These are phyloP conservation scores for Loxodonta africana DNA, from an alignment of 2,113 vertebrate genomes.

Conservation along the genomic window DNA sequence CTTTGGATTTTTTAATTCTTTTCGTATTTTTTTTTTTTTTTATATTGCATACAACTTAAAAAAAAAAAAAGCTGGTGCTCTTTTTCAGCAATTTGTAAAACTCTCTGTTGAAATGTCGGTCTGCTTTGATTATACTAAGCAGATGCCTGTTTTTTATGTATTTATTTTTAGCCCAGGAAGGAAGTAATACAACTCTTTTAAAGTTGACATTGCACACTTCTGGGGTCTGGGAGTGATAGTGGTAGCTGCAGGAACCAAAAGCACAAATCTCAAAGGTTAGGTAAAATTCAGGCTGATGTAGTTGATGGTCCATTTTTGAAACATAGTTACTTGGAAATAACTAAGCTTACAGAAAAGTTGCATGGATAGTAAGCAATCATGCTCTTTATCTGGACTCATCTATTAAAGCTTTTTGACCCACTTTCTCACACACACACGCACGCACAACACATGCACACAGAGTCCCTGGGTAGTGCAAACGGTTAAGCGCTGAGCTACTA, in stretches of 20 bases:
- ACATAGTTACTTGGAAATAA: background rate
- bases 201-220: background rate
- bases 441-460: too few species aligned
- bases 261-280: background rate
- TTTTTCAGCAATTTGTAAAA: background rate
- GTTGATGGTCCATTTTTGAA: background rate
- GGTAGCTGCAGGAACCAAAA: background rate
- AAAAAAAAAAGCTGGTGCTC: background rate
- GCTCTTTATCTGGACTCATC: background rate
- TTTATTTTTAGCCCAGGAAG: background rate
- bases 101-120: background rate
- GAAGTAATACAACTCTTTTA: background rate
- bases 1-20: background rate
- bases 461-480: too few species aligned
- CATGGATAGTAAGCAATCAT: background rate
- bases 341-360: background rate
- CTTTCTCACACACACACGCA: background rate
- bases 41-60: background rate
- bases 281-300: background rate
- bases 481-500: too few species aligned
- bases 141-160: background rate
- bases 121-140: background rate
- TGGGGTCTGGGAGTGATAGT: background rate
- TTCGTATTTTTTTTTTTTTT: slow-evolving; percentile 11
- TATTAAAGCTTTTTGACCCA: background rate